Base-by-base conservation (phyloP, 1,140 invertebrate genomes). In the Muscidifurax raptorellus region DNA sequence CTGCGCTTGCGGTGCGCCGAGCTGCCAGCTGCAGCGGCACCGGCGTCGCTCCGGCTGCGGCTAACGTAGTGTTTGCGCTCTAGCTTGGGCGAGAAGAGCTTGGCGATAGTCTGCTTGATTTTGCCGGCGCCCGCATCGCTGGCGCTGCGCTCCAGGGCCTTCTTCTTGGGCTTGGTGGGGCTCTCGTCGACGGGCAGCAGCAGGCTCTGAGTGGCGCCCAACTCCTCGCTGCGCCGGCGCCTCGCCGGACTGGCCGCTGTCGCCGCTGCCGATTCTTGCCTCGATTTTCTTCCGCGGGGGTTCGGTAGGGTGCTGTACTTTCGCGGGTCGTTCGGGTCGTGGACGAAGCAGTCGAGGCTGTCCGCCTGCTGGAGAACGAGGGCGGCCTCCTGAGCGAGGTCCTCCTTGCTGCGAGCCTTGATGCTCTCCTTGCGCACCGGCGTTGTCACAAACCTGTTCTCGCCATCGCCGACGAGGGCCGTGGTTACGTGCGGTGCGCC, bases 381-480 rank as follows among this genome's bases (percentile, higher is more conserved):
- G 71, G 95, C 95, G n/a, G 96, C 95, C 91, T 96, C 96, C 88
- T 95, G 94, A 22, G 95, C 95, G 59, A 96, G 92, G 88, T 96
- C 94, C 88, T 95, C 92, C 89, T 95, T 94, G 77, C 95, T 95
- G 15, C 94, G 90, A 83, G 94, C 93, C 80, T 94, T 94, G 86
- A 95, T 94, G 77, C 95, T 94, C 91, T 96, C 95, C 87, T 95
- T 95, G 89, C 94, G 94, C 25, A 96, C 93, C 74, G 94, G 94
- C 85, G 91, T 93, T 84, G 92, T 91, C 88, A 93, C 91, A 87
- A 94, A 88, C 89, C 92, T 93, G 87, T 92, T 92, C 89, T 93
- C 91, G 83, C 92, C 92, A 91, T 94, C 91, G 85, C 90, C 91
- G 67, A 86, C 91, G 71, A 93, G 91, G 71, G 91, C 92, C 71